These are phyloP conservation scores for Uropsilus gracilis DNA, from an alignment of 2,113 vertebrate genomes.

Conservation along the genomic window DNA sequence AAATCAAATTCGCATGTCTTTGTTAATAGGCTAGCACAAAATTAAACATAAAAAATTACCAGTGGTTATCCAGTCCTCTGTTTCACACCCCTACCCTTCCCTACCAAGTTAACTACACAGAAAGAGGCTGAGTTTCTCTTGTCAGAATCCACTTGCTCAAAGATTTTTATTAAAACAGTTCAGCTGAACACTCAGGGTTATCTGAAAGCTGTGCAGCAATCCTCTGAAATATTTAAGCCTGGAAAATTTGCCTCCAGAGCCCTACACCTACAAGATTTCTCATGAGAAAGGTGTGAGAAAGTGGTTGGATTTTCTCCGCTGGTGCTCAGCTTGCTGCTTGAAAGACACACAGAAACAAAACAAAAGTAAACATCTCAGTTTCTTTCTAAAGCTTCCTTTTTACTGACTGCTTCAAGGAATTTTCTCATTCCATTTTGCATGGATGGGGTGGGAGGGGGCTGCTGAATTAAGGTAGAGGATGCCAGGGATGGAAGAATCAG, in stretches of 20 bases:
- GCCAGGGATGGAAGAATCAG: neutral
- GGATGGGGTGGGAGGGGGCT: too few relatives aligned
- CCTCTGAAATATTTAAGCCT: conserved; percentile 16
- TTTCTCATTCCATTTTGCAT: conserved; percentile 24
- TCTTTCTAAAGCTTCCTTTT: conserved; percentile 3
- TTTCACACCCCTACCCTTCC: neutral
- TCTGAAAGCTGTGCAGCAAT: neutral
- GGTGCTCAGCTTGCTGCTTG: conserved; percentile 5
- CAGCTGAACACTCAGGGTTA: neutral
- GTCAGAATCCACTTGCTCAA: conserved; percentile 15
- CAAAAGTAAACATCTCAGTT: neutral
- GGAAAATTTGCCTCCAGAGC: neutral
- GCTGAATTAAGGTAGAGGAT: neutral
- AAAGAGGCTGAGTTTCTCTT: conserved; percentile 20
- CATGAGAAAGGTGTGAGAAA: neutral
- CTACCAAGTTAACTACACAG: neutral
- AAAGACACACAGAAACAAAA: conserved; percentile 29
- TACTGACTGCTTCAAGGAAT: neutral
- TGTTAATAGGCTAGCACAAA: neutral
- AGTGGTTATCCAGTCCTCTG: neutral
- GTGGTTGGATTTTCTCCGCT: neutral
- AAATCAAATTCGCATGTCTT: neutral
- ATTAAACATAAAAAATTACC: neutral
- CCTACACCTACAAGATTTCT: neutral
- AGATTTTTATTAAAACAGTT: conserved; percentile 49